Conservation (phyloP, 2,888 invertebrate species). For the Apodemia duryi region DNA sequence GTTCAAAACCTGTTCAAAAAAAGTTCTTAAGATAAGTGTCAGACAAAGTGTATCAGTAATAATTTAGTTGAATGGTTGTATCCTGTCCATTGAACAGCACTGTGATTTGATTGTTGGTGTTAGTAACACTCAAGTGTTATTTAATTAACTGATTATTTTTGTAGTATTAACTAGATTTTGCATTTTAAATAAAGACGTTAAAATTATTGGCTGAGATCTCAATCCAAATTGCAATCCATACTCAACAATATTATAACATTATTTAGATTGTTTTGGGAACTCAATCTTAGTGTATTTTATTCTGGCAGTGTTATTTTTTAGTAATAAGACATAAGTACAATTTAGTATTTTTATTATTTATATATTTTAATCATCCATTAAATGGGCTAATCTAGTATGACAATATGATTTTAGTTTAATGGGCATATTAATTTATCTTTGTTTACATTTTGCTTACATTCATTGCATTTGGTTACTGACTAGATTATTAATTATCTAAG, state of each 20-base stretch:
- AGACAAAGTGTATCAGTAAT: no score
- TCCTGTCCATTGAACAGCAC: no score
- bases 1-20: no score
- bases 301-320: conserved; percentile 9
- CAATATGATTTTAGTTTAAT: conserved; percentile 1
- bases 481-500: conserved; percentile 25
- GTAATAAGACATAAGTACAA: conserved; percentile 5
- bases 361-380: background rate
- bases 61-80: no score
- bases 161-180: background rate
- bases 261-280: background rate
- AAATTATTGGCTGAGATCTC: background rate
- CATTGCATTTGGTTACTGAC: conserved; percentile 27
- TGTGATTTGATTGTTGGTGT: no score
- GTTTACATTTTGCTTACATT: conserved; percentile 27
- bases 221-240: background rate
- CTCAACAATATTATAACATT: background rate
- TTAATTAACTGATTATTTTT: background rate
- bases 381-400: background rate
- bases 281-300: background rate
- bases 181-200: background rate
- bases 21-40: no score
- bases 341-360: background rate
- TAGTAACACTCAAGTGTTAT: no score
- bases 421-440: background rate